Conservation (phyloP, 2,888 invertebrate genomes). For the Stratiomys singularior region DNA sequence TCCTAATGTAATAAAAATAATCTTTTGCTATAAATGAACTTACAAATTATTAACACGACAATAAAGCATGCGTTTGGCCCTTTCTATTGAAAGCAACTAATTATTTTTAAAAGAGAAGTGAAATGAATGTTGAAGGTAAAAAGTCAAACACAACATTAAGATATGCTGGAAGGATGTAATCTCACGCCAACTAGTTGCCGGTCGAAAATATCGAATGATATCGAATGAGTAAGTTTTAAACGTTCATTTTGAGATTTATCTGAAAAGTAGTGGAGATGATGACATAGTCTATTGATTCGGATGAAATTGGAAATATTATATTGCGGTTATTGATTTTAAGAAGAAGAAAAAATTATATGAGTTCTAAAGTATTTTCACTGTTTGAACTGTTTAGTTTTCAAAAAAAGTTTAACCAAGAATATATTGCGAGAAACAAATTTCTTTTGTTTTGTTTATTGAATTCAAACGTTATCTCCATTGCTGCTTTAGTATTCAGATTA, state of each 20-base stretch:
- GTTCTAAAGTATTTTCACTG: too few species aligned
- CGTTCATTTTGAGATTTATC: background rate
- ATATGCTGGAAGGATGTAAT: constrained; percentile 17
- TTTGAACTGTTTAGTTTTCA: too few species aligned
- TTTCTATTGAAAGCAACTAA: constrained; percentile 49
- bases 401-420: too few species aligned
- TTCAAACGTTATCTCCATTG: too few species aligned
- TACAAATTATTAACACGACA: constrained; percentile 31
- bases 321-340: too few species aligned
- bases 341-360: too few species aligned
- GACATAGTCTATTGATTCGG: background rate
- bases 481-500: too few species aligned
- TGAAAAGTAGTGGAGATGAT: background rate
- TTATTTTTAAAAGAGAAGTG: background rate
- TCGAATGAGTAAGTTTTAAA: background rate
- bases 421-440: too few species aligned
- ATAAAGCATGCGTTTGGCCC: constrained; percentile 48
- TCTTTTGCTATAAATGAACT: constrained; percentile 15
- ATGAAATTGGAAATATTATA: too few species aligned
- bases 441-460: too few species aligned
- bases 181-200: background rate
- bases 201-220: background rate
- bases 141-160: background rate
- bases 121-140: constrained; percentile 3
- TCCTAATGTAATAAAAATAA: constrained; percentile 2